A percentile compares a stretch with the other conserved stretches of the same genome.
Evolutionary conservation across 2,113 vertebrate species (phyloP).

Genomic region (Gracilinanus agilis): DNA sequence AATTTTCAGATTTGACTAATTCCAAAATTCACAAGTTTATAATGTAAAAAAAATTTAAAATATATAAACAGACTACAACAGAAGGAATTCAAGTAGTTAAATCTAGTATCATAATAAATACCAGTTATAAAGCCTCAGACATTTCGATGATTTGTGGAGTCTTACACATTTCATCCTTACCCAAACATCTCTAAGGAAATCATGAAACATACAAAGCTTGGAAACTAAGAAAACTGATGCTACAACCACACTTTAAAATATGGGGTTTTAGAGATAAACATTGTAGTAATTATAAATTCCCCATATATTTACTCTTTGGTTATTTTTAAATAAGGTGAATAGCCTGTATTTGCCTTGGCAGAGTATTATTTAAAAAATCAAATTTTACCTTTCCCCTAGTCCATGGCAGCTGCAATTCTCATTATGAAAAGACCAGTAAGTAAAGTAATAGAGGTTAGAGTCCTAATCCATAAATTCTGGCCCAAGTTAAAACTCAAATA

Average conservation of each 20-base stretch:
- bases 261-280: not conserved
- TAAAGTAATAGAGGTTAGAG: not conserved
- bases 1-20: not conserved
- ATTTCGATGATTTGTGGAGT: not conserved
- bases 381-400: not conserved
- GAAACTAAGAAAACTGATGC: not conserved
- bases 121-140: not conserved
- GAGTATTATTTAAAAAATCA: not conserved
- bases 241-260: not conserved
- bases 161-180: not conserved
- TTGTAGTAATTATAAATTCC: not conserved
- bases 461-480: not conserved
- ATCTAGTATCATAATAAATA: not conserved
- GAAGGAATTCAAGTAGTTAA: not conserved
- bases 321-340: not conserved
- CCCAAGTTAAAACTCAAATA: not conserved
- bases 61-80: not conserved
- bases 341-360: not conserved
- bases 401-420: not conserved
- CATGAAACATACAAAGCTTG: conserved; percentile 6
- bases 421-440: not conserved
- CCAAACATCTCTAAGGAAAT: not conserved
- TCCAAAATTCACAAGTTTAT: not conserved
- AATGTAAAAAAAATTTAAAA: not conserved
- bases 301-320: not conserved